A percentile compares a stretch with the other conserved stretches of the same genome.
Conservation (phyloP, 2,113 vertebrate genomes). For the Columba janthina region DNA sequence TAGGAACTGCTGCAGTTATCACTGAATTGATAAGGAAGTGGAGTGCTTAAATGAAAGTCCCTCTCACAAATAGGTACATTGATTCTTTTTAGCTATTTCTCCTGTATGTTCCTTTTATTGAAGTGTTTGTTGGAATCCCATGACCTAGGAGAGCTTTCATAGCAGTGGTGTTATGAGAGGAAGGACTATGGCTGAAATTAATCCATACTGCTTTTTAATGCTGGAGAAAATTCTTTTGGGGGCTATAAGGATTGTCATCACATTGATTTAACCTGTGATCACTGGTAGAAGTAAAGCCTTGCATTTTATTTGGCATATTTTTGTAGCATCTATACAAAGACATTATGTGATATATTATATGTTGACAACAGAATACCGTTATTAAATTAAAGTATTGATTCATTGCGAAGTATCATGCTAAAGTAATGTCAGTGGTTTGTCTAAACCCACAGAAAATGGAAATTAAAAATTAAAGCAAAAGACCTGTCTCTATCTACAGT, state of each 20-base stretch:
- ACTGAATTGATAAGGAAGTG: neutral
- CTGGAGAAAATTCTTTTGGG: neutral
- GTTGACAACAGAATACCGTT: conserved; percentile 45
- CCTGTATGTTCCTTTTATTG: neutral
- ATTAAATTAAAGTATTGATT: conserved; percentile 64
- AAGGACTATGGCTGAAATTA: neutral
- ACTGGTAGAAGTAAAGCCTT: neutral
- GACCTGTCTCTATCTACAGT: conserved; percentile 14
- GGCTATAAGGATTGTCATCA: neutral
- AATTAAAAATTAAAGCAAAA: conserved; percentile 63
- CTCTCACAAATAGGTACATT: neutral
- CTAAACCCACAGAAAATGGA: conserved; percentile 58
- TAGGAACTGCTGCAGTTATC: neutral
- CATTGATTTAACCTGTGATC: neutral
- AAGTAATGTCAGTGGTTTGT: conserved; percentile 30
- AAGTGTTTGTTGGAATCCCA: neutral
- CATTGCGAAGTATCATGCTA: conserved; percentile 28
- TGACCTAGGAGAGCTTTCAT: neutral
- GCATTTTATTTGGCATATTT: neutral
- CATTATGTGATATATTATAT: conserved; percentile 37
- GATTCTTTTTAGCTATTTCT: neutral
- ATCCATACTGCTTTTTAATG: neutral
- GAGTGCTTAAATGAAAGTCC: neutral
- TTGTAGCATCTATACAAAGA: neutral
- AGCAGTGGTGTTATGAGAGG: neutral